Evolutionary conservation across 1,140 invertebrate species (phyloP), one percentile per base, ranked within the genome.

Genomic region (Drosophila sucinea): DNA sequence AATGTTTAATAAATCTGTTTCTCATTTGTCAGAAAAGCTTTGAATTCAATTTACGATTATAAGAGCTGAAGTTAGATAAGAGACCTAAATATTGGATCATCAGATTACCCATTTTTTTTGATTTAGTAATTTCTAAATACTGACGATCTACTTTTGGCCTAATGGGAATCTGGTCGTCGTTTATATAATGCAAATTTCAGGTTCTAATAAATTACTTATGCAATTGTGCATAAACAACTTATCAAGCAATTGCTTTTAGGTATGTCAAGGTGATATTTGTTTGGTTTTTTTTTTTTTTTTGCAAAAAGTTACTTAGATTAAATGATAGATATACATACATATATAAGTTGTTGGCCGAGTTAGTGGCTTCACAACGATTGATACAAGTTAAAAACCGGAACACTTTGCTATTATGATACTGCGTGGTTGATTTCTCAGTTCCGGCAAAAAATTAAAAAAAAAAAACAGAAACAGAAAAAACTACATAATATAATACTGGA

Each of bases 211-310:
- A 65, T 79, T 69, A 58, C 64, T 76, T 67, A 65, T 51, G 70
- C 65, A 63, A 79, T 73, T 77, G 67, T 56, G 61, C 68, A 71
- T 61, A 66, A 77, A 69, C 29, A 61, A 56, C 35, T 8, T 35
- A 30, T 63, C 33, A 32, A 57, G 6, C 58, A 67, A 67, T 58
- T 67, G 29, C 57, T 44, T 65, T 62, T 73, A 75, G 84, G 77
- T 83, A 87, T 87, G 84, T 83, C 84, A 87, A 87, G 84, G 84
- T 89, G 79, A 83, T 83, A 65, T 77, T 71, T 64, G 79, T 65
- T 79, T 47, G 30, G 33, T 29, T 27, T 17, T 17, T 17, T 17
- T 27, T 17, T 17, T 17, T 17, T 17, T 17, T 17, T 17, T 17
- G 17, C 17, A 17, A 17, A 55, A 44, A 67, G 81, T 81, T 76